Evolutionary conservation across 2,797 vertebrate species (phyloP), one percentile per base, ranked within the genome.

Genomic region (Threskiornis aethiopicus): DNA sequence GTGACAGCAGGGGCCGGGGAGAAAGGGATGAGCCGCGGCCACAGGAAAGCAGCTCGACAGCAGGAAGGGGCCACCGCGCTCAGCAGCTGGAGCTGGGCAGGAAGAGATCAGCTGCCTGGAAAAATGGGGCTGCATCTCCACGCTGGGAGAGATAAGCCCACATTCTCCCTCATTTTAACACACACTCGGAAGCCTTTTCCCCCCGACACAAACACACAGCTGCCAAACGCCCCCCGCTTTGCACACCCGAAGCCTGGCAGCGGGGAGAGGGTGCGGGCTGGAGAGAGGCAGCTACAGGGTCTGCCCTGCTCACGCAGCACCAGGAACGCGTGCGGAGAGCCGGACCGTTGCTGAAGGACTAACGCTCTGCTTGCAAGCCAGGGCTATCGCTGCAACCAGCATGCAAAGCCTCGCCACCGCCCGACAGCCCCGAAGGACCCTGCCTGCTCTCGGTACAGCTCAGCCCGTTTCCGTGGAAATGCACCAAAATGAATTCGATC

Each of bases 171-270:
- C 37, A 5, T 71, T 80, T 59, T 41, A 79, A 62, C 47, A 17
- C 10, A 35, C 54, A 28, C 46, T 52, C 0, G 0, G 72, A 78
- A 79, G 42, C 8, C 39, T 65, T 47, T 39, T 1, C 20, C 22
- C 24, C 51, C 35, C 1, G 41, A 3, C 4, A 58, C 5, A 76
- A 65, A 42, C 13, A 20, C 33, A 24, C 0, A 0, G 22, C 20
- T 89, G 71, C 62, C 64, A 79, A 84, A 71, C 1, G 1, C 26
- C n/a, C 31, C 80, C n/a, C 0, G 7, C 73, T 54, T 28, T 35
- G 83, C 35, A 10, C 12, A 24, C 31, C 31, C 37, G 1, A 9
- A 81, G 39, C 61, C 65, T 13, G 46, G 49, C 35, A 61, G 93
- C 19, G 54, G 42, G 39, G 22, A 86, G 51, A 55, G 39, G 33